Conservation (phyloP, 2,797 vertebrate species). For the Dendrocincla fuliginosa region DNA sequence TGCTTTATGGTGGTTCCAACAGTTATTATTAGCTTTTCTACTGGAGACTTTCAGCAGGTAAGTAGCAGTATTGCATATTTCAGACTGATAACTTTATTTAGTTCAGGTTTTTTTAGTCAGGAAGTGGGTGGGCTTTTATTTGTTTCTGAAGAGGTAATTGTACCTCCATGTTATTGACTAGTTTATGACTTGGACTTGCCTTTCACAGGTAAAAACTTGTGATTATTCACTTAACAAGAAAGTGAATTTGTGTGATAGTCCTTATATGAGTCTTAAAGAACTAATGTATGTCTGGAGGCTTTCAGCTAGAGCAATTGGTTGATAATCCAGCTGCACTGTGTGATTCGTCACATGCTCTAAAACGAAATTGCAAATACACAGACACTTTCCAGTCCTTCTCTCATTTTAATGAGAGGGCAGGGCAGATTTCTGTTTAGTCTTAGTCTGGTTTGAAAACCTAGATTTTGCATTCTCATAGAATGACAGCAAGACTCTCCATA, state of each 20-base stretch:
- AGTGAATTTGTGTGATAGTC: not conserved
- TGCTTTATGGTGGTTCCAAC: constrained; percentile 88
- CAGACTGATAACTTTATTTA: not conserved
- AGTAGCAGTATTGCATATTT: not conserved
- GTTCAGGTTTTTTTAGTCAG: not conserved
- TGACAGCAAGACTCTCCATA: not conserved
- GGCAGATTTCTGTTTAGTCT: not conserved
- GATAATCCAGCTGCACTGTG: not conserved
- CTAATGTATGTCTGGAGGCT: fast-evolving
- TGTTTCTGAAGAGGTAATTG: not conserved
- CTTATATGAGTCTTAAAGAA: not conserved
- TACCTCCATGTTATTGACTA: not conserved
- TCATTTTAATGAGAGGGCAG: not conserved
- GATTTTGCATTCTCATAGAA: not conserved
- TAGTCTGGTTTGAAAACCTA: not conserved
- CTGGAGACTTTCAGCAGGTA: constrained; percentile 88
- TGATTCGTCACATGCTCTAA: not conserved
- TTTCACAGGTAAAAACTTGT: not conserved
- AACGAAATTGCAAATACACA: not conserved
- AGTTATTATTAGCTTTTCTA: constrained; percentile 79
- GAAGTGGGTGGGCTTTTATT: not conserved
- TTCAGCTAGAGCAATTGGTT: not conserved
- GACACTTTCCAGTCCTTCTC: not conserved
- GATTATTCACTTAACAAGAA: not conserved
- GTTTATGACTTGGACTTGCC: not conserved